Conservation (phyloP, 2,888 invertebrate species). For the Ephialtes manifestator region DNA sequence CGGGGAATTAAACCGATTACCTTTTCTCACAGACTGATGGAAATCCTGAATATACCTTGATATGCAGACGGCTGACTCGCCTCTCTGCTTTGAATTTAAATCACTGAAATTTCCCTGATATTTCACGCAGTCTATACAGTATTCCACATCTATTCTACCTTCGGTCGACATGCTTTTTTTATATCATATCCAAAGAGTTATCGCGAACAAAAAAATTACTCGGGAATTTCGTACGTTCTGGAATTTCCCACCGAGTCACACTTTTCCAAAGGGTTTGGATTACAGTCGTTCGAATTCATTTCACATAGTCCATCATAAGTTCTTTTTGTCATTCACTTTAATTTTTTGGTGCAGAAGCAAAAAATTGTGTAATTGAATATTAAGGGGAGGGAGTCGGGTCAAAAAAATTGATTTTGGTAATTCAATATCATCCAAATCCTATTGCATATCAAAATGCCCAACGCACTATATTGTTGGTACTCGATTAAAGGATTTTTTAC, state of each 20-base stretch:
- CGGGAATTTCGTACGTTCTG: background rate
- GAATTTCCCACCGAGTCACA: background rate
- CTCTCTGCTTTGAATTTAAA: slow-evolving; percentile 45
- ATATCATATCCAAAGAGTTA: background rate
- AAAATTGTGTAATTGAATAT: background rate
- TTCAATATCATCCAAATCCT: no score
- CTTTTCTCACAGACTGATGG: slow-evolving; percentile 17
- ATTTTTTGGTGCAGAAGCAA: background rate
- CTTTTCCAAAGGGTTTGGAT: background rate
- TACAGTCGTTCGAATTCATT: background rate
- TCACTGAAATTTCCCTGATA: slow-evolving; percentile 14
- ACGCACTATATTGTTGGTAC: no score
- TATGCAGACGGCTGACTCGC: slow-evolving; percentile 38
- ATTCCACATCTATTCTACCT: background rate
- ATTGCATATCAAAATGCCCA: no score
- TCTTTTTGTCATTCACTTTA: background rate
- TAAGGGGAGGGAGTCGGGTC: no score
- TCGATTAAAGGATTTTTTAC: no score
- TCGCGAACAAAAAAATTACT: background rate
- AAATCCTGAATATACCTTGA: slow-evolving; percentile 32
- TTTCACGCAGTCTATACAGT: background rate
- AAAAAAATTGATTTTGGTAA: no score
- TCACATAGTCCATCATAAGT: background rate
- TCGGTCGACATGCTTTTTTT: background rate
- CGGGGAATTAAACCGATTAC: slow-evolving; percentile 49